A percentile compares a stretch with the other conserved stretches of the same genome.
These are phyloP conservation scores for Phylloscopus trochiloides DNA, from an alignment of 2,113 vertebrate genomes.

Conservation along the genomic window DNA sequence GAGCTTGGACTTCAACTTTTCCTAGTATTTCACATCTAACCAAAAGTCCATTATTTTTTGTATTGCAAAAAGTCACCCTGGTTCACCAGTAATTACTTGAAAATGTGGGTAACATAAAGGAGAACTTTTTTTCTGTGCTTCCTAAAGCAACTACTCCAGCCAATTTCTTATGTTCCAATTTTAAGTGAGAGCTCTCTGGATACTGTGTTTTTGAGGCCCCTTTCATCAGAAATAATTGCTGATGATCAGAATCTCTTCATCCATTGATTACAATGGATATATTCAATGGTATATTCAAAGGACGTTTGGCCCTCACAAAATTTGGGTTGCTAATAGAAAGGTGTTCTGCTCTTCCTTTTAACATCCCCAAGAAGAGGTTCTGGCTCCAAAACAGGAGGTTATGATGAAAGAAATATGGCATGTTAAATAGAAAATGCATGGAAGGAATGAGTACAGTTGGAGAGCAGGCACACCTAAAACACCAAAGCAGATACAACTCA, in stretches of 20 bases:
- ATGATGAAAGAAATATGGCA: neutral
- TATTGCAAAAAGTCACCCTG: slow-evolving; percentile 6
- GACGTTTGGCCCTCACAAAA: neutral
- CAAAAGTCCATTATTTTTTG: neutral
- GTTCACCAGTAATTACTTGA: neutral
- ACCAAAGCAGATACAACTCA: neutral
- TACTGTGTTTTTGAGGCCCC: neutral
- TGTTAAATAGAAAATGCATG: neutral
- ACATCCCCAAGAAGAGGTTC: neutral
- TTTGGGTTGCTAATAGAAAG: neutral
- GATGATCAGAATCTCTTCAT: neutral
- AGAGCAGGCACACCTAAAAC: neutral
- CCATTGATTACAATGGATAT: neutral
- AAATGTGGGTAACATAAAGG: neutral
- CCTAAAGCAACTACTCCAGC: neutral
- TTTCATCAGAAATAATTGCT: neutral
- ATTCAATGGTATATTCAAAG: neutral
- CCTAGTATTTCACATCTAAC: neutral
- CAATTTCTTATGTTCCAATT: neutral
- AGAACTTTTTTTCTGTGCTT: neutral
- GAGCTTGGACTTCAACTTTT: slow-evolving; percentile 28
- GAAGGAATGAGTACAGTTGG: neutral
- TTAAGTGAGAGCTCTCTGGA: neutral
- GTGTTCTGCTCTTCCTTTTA: neutral
- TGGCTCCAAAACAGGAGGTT: neutral